A percentile compares a stretch with the other conserved stretches of the same genome.
Evolutionary conservation across 2,888 invertebrate genomes (phyloP).

Genomic region (Chirona hameri): DNA sequence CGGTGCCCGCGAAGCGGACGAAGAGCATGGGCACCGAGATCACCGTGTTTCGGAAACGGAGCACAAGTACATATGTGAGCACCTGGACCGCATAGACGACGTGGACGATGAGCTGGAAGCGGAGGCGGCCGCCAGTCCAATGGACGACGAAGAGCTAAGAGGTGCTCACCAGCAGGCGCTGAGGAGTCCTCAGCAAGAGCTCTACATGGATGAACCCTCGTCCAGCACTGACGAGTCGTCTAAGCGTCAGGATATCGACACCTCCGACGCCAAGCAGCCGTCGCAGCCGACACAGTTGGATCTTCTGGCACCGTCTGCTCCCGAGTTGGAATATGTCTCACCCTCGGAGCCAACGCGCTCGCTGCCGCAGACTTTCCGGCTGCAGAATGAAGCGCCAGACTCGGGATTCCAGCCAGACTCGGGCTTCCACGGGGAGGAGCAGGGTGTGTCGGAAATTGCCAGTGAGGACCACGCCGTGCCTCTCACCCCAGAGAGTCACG

Average conservation of each 20-base stretch:
- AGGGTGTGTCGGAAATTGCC: background rate
- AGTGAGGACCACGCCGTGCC: background rate
- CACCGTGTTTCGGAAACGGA: conserved; percentile 11
- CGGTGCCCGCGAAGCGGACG: background rate
- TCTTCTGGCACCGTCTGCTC: background rate
- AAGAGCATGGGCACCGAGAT: background rate
- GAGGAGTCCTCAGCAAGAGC: conserved; percentile 33
- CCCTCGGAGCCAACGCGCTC: background rate
- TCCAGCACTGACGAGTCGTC: conserved; percentile 38
- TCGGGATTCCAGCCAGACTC: too few species aligned
- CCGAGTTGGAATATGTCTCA: background rate
- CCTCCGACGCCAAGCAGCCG: conserved; percentile 31
- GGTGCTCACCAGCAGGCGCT: background rate
- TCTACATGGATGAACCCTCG: conserved; percentile 36
- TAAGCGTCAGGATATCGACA: too few species aligned
- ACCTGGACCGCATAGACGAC: conserved; percentile 11
- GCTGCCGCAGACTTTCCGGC: background rate
- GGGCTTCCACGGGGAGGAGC: too few species aligned
- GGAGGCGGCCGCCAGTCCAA: conserved; percentile 36
- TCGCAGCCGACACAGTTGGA: background rate
- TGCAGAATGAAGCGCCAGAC: background rate
- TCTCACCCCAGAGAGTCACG: background rate
- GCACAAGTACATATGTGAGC: conserved; percentile 12
- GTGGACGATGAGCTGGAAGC: conserved; percentile 35
- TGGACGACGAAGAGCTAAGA: conserved; percentile 38